A percentile compares a stretch with the other conserved stretches of the same genome.
phyloP scores from a whole-genome alignment of 1,140 invertebrate genomes.

The Maconellicoccus hirsutus region DNA sequence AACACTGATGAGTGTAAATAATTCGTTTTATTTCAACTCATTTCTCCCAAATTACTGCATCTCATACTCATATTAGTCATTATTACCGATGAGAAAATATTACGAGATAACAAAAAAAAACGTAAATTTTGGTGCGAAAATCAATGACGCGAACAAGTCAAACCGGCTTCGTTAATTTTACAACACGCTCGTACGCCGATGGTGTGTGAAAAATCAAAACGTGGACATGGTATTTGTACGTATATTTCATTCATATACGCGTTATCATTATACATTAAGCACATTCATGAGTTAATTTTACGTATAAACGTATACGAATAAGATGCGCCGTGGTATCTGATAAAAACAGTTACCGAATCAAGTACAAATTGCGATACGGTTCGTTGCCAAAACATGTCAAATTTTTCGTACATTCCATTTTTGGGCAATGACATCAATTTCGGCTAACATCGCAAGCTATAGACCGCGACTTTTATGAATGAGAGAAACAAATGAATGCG shows the following conservation, averaged over 20 bases:
- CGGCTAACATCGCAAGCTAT: not conserved
- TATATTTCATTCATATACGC: not conserved
- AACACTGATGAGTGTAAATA: too few species aligned
- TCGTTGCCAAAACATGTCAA: not conserved
- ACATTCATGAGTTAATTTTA: too few species aligned
- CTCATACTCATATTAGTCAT: not conserved
- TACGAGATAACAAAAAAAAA: not conserved
- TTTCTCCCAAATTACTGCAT: too few species aligned
- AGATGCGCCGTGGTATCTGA: not conserved
- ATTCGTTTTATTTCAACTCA: not conserved
- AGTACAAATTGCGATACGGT: not conserved
- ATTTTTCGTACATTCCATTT: not conserved
- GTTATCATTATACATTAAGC: not conserved
- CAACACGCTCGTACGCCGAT: not conserved
- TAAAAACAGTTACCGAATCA: not conserved
- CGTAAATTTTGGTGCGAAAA: not conserved
- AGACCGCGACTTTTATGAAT: too few species aligned
- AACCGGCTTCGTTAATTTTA: not conserved
- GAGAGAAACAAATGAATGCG: too few species aligned
- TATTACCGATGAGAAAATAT: not conserved
- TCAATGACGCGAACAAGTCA: not conserved
- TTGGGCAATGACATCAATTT: not conserved
- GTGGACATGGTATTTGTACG: not conserved
- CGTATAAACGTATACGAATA: too few species aligned
- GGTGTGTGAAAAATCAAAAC: slow-evolving; percentile 4